Base-by-base conservation (phyloP, 2,113 vertebrate species). In the Peromyscus leucopus region DNA sequence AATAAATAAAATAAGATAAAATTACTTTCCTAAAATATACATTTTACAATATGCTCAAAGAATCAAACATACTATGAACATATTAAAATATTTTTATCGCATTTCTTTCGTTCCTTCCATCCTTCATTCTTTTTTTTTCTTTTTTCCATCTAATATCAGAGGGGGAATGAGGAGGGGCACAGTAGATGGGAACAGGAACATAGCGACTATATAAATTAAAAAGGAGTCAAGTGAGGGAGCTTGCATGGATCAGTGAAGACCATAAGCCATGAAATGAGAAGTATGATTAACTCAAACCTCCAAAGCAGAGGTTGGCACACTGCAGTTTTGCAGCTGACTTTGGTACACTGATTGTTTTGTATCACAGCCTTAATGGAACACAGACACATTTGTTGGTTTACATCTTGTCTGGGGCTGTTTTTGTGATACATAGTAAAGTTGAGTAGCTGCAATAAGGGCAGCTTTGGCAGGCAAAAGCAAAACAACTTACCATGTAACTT, bases 351-450 rank as follows among this genome's bases (percentile, higher is more conserved):
- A 17, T 78, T 89, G 5, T 55, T 95, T 71, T 96, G 13, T 94
- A 78, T 82, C 84, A 83, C 93, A 84, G 6, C 42, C 76, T 55
- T 69, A 90, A 72, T 82, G 42, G 67, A 87, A 83, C 7, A 93
- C 13, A 36, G 16, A 65, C 36, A 36, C 9, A 61, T 51, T 89
- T 28, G 84, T 72, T 90, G 79, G 75, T 75, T 55, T 90, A 75
- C 31, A 87, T 42, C 71, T 39, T 88, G 42, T 92, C 36, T 42
- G n/a, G 5, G 10, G 17, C 6, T 84, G 39, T 28, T 86, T 94
- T 76, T 91, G n/a, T 55, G 51, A 85, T 71, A 71, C 2, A 46
- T 24, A 67, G 12, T 5, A 80, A 83, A 71, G 19, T 10, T 67
- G 75, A 95, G 19, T 8, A 75, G 19, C 26, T 61, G 24, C 31